Conservation (phyloP, 2,888 invertebrate species). For the Pammene fasciana region DNA sequence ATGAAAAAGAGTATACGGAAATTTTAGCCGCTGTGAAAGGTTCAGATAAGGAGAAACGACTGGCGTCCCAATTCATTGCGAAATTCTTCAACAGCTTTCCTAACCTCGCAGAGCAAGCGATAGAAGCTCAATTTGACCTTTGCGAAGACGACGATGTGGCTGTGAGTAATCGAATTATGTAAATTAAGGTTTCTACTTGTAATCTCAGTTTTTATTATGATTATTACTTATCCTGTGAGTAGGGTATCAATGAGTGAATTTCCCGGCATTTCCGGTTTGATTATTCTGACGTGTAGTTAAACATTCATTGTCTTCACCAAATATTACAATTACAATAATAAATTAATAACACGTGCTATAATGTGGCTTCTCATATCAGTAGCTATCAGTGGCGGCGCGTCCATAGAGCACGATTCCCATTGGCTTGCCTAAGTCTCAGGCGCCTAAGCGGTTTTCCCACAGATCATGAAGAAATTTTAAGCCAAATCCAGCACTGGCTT, state of each 20-base stretch:
- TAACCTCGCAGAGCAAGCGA: slow-evolving; percentile 90
- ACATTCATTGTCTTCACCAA: not conserved
- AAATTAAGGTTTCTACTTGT: not conserved
- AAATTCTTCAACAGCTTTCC: slow-evolving; percentile 97
- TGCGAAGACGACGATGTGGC: slow-evolving; percentile 97
- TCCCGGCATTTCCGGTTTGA: too few species aligned
- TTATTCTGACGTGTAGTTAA: not conserved
- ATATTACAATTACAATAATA: too few species aligned
- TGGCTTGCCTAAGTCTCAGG: too few species aligned
- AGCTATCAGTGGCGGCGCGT: too few species aligned
- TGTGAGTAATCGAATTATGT: slow-evolving; percentile 80
- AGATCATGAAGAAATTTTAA: too few species aligned
- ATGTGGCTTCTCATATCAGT: too few species aligned
- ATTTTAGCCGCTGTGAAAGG: slow-evolving; percentile 95
- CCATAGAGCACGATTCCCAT: too few species aligned
- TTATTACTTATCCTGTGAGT: too few species aligned
- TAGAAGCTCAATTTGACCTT: slow-evolving; percentile 96
- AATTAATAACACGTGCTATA: too few species aligned
- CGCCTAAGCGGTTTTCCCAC: too few species aligned
- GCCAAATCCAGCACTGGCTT: too few species aligned
- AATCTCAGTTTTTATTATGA: not conserved
- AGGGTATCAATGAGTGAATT: too few species aligned
- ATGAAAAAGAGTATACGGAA: slow-evolving; percentile 93
- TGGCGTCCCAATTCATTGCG: slow-evolving; percentile 97
- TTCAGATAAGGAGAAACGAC: slow-evolving; percentile 93